Conservation (phyloP, 2,888 invertebrate species). For the Plusia festucae region DNA sequence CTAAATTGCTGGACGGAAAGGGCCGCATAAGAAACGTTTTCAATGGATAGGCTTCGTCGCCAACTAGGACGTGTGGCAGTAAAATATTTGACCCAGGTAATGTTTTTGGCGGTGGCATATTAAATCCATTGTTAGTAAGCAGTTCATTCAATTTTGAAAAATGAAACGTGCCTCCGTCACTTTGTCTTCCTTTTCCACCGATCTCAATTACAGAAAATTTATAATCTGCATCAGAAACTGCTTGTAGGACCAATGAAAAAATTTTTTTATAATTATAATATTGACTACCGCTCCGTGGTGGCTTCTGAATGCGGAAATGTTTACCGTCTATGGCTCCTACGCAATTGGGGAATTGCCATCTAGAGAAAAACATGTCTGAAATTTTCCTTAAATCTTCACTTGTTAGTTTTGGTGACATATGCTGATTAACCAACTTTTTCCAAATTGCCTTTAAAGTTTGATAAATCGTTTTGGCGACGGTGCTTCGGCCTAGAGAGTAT, state of each 20-base stretch:
- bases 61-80: conserved; percentile 17
- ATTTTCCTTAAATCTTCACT: conserved; percentile 14
- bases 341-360: conserved; percentile 25
- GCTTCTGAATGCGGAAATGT: conserved; percentile 9
- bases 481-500: conserved; percentile 27
- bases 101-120: conserved; percentile 25
- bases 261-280: conserved; percentile 14
- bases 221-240: conserved; percentile 31
- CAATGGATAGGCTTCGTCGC: conserved; percentile 34
- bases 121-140: conserved; percentile 27
- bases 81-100: conserved; percentile 38
- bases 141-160: conserved; percentile 24
- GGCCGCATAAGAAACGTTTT: conserved; percentile 36
- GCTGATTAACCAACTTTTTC: background rate
- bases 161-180: conserved; percentile 29
- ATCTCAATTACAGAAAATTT: conserved; percentile 20
- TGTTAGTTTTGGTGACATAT: conserved; percentile 15
- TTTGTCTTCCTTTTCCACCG: conserved; percentile 19
- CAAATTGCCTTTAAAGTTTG: conserved; percentile 15
- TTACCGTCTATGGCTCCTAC: conserved; percentile 14
- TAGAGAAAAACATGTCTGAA: conserved; percentile 19
- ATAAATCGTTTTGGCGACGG: conserved; percentile 26
- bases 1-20: conserved; percentile 10
- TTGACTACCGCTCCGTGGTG: conserved; percentile 7
- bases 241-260: conserved; percentile 31